Evolutionary conservation across 2,113 vertebrate species (phyloP), one percentile per base, ranked within the genome.

Genomic region (Hystrix cristata): DNA sequence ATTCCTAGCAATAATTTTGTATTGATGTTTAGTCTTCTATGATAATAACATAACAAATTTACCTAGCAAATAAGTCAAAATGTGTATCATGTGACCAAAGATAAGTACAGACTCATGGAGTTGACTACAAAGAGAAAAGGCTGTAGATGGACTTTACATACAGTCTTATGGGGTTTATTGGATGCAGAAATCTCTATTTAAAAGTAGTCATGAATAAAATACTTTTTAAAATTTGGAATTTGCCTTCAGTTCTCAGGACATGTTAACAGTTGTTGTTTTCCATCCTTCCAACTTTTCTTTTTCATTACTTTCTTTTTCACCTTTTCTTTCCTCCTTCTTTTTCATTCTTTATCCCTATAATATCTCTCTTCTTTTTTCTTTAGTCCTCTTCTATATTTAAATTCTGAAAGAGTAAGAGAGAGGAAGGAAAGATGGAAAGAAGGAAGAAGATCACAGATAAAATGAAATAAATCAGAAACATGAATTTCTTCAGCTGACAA

Each of bases 371-470:
- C 14, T 16, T 25, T 21, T 38, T 48, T 48, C 43, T 76, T 86
- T 78, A 29, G 23, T 67, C 31, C 21, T 8, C 1, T 48, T 81
- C 53, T 25, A 21, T 93, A 15, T 10, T 4, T 60, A n/a, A 0
- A 19, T 19, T 53, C 5, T 53, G 16, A 81, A 59, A 80, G 12
- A 80, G 53, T 48, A 4, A 80, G n/a, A 15, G 9, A 48, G 5
- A 38, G 6, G 3, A 29, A 21, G 19, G 1, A 19, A 21, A 12
- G 14, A 7, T 10, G 16, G 0, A 0, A 11, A 12, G 1, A 53
- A n/a, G 53, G 7, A 84, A 62, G 18, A 7, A 72, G 12, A 15
- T 46, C 5, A 7, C 7, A 88, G 25, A 18, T 65, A 25, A 23
- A 81, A 16, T n/a, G 25, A 12, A 21, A 43, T 74, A 51, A 95